phyloP scores from a whole-genome alignment of 2,113 vertebrate genomes.

The Falcunculus frontatus region DNA sequence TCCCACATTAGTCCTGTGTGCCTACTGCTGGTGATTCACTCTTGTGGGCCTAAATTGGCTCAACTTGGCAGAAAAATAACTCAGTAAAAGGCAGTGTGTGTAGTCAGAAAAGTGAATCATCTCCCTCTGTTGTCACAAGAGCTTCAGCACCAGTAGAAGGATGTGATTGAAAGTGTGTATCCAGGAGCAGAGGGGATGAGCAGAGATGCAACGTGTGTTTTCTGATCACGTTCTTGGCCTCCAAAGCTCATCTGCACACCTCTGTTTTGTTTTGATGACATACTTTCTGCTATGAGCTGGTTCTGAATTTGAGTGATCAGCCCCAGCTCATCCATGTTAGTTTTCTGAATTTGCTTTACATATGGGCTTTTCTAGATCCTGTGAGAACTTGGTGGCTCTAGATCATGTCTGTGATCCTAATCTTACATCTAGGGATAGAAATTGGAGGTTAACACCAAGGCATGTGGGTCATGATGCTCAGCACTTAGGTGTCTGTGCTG shows the following conservation, averaged over 20 bases:
- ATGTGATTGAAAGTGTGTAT: background rate
- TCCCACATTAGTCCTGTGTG: background rate
- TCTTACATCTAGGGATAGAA: background rate
- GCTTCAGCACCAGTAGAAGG: background rate
- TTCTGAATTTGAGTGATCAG: background rate
- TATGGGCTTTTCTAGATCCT: background rate
- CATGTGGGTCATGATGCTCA: background rate
- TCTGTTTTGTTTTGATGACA: background rate
- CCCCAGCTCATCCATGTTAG: background rate
- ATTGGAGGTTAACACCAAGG: background rate
- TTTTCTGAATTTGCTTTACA: background rate
- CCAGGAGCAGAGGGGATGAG: background rate
- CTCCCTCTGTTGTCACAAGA: background rate
- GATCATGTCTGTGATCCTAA: background rate
- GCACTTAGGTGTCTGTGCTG: background rate
- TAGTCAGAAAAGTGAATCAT: background rate
- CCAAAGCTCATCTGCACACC: background rate
- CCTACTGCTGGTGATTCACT: background rate
- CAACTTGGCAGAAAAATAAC: background rate
- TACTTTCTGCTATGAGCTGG: background rate
- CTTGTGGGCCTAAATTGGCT: background rate
- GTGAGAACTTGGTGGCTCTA: background rate
- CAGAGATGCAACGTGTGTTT: rapidly evolving
- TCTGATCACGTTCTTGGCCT: background rate
- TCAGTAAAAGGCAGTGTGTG: background rate